Conservation (phyloP, 2,797 vertebrate species). For the Mus minutoides region DNA sequence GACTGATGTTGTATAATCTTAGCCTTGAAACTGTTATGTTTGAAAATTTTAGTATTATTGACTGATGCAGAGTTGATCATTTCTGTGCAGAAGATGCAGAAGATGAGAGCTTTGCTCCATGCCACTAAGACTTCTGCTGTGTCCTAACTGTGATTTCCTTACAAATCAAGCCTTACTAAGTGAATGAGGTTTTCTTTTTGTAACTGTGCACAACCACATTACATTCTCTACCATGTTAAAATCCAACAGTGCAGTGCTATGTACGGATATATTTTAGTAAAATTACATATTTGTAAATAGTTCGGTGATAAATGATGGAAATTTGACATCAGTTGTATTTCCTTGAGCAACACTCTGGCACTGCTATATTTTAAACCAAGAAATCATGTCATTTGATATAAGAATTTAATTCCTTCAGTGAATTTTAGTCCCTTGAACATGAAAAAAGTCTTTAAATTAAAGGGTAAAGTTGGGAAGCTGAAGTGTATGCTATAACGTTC, state of each 20-base stretch:
- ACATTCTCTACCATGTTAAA: neutral
- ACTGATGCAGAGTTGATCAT: neutral
- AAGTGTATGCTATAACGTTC: conserved; percentile 10
- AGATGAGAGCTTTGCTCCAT: neutral
- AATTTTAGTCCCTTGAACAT: conserved; percentile 1
- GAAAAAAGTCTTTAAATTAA: neutral
- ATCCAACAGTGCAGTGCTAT: neutral
- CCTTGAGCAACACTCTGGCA: neutral
- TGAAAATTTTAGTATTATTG: neutral
- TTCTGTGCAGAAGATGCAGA: neutral
- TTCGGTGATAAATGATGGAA: conserved; percentile 15
- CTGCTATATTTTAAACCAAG: neutral
- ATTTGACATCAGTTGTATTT: conserved; percentile 15
- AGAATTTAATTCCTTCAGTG: conserved; percentile 28
- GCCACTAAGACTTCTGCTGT: neutral
- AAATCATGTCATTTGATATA: conserved; percentile 20
- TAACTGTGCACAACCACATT: neutral
- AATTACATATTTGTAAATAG: conserved; percentile 50
- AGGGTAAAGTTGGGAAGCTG: neutral
- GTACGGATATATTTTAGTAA: conserved; percentile 44
- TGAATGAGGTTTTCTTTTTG: conserved; percentile 2
- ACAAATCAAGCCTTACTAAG: neutral
- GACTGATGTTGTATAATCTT: neutral
- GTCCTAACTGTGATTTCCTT: neutral
- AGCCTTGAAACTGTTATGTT: neutral